Base-by-base conservation (phyloP, 2,113 vertebrate species). In the Oncorhynchus masou region DNA sequence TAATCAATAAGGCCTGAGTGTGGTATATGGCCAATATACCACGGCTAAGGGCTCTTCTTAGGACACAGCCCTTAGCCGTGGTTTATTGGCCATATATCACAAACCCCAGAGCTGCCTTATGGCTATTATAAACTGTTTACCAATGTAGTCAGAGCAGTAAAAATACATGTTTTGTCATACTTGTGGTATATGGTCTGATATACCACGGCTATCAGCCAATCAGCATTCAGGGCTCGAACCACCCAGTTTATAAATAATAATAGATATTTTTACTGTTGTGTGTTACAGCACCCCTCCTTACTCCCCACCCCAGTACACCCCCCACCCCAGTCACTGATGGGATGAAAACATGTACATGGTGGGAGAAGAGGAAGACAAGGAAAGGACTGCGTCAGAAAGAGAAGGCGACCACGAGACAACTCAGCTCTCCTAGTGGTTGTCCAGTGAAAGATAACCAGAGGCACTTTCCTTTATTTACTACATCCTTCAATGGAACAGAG, bases 231-330 rank as follows among this genome's bases (percentile, higher is more conserved):
- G 39, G 9, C 39, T 45, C 39, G 1, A 45, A 45, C 9, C 39
- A 45, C 39, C 9, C 9, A 45, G 39, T 45, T 45, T 45, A 45
- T 11, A 45, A 39, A 45, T 11, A 3, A 8, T 22, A 24, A 62
- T 62, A 24, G 8, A 62, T n/a, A 3, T 15, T 48, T 45, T 78
- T 13, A 5, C 59, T 15, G n/a, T 65, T 73, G 31, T 72, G 6
- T 76, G 34, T 93, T 91, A 45, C 89, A 94, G 93, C 91, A 57
- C 93, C 93, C 93, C 93, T 13, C 93, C 93, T 5, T 94, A 94
- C 78, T 91, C 93, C 34, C 93, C 93, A 59, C 92, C 92, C 60
- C 93, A 94, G 79, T 93, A 94, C 51, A 54, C 51, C 5, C 15
- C 51, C 51, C 51, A 54, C 84, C 91, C 92, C 29, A 91, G 92